Evolutionary conservation across 1,140 invertebrate genomes (phyloP).

Genomic region (Schlechtendalia chinensis): DNA sequence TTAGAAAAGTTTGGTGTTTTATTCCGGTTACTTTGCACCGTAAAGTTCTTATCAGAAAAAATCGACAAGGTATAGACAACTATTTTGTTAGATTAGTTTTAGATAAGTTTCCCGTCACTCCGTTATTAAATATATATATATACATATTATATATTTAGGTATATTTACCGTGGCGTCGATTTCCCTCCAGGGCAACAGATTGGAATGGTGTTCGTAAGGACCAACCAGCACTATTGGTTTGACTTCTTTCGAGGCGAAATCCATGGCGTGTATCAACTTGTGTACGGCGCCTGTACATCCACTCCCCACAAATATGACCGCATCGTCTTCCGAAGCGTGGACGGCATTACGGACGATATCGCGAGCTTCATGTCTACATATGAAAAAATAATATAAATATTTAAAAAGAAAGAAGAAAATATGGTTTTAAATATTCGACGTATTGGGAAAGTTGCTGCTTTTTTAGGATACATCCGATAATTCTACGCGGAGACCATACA

Average conservation of each 20-base stretch:
- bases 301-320: slow-evolving; percentile 76
- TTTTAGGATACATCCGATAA: no score
- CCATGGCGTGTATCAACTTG: slow-evolving; percentile 67
- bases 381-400: slow-evolving; percentile 6
- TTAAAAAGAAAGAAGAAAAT: no score
- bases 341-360: slow-evolving; percentile 78
- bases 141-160: neutral
- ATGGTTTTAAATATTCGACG: no score
- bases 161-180: slow-evolving; percentile 68
- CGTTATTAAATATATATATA: no score
- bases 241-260: slow-evolving; percentile 58
- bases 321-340: slow-evolving; percentile 79
- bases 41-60: no score
- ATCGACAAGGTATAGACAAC: no score
- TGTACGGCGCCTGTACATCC: slow-evolving; percentile 72
- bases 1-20: no score
- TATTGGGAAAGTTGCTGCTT: no score
- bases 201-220: slow-evolving; percentile 81
- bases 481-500: no score
- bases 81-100: no score
- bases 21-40: no score
- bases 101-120: no score
- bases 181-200: slow-evolving; percentile 82
- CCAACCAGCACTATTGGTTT: slow-evolving; percentile 76
- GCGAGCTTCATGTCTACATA: slow-evolving; percentile 73